phyloP scores from a whole-genome alignment of 2,888 invertebrate species.

The Cryptocephalus moraei region DNA sequence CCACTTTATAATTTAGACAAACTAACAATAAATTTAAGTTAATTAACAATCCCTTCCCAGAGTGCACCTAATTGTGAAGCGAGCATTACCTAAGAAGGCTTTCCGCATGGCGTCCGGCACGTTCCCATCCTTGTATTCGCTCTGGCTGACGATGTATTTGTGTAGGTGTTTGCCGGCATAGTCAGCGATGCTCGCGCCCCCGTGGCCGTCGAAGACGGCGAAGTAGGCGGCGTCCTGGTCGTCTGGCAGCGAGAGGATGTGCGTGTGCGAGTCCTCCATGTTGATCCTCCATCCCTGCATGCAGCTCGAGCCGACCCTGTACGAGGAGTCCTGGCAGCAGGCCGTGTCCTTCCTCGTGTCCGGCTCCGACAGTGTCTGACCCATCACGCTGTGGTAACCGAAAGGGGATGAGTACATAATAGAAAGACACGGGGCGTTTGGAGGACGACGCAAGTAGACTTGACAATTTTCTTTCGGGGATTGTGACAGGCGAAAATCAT shows the following conservation, averaged over 20 bases:
- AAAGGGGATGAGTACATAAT: too few relatives aligned
- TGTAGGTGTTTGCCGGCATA: constrained; percentile 93
- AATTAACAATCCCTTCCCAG: too few relatives aligned
- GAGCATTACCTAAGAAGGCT: constrained; percentile 41
- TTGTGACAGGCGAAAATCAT: too few relatives aligned
- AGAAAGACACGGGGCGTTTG: too few relatives aligned
- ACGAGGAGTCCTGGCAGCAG: constrained; percentile 62
- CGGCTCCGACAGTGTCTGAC: constrained; percentile 95
- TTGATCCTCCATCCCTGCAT: constrained; percentile 99
- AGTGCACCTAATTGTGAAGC: too few relatives aligned
- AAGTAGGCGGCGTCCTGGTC: constrained; percentile 90
- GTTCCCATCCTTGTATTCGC: constrained; percentile 74
- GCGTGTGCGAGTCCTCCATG: constrained; percentile 99
- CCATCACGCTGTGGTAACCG: constrained; percentile 52
- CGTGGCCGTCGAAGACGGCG: constrained; percentile 95
- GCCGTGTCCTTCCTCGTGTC: constrained; percentile 82
- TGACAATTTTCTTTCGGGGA: too few relatives aligned
- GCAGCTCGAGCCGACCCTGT: constrained; percentile 86
- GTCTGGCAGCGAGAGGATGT: constrained; percentile 83
- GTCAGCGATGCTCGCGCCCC: constrained; percentile 66
- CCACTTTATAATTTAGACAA: too few relatives aligned
- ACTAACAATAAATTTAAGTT: too few relatives aligned
- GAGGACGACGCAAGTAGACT: too few relatives aligned
- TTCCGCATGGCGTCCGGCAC: constrained; percentile 76
- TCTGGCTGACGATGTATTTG: constrained; percentile 75